phyloP scores from a whole-genome alignment of 2,888 invertebrate species.

The Neoaliturus tenellus region DNA sequence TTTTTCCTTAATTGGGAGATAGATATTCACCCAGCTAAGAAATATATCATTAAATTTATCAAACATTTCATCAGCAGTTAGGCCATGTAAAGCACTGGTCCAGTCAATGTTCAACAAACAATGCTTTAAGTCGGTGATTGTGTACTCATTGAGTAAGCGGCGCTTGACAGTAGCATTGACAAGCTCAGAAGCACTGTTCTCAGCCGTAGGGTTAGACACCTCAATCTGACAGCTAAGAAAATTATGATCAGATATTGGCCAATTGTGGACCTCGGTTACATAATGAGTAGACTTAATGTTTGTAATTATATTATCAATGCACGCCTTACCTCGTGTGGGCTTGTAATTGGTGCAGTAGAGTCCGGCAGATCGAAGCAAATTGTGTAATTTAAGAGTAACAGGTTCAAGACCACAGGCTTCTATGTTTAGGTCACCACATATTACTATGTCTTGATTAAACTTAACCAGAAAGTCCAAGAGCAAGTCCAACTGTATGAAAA shows the following conservation, averaged over 20 bases:
- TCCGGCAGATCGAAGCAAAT: background rate
- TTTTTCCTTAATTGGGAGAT: background rate
- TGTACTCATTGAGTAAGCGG: background rate
- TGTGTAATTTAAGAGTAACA: background rate
- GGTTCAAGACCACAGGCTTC: background rate
- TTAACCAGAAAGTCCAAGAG: background rate
- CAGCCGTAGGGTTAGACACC: background rate
- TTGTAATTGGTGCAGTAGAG: background rate
- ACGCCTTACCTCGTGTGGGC: background rate
- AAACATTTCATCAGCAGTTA: background rate
- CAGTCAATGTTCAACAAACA: background rate
- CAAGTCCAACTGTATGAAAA: background rate
- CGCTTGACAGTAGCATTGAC: background rate
- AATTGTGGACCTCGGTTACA: background rate
- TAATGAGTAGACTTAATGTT: background rate
- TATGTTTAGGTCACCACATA: background rate
- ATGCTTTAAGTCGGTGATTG: background rate
- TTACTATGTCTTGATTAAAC: background rate
- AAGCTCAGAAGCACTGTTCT: background rate
- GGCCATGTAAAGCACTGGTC: background rate
- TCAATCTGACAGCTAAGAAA: background rate
- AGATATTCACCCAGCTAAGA: background rate
- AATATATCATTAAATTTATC: background rate
- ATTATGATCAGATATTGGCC: background rate
- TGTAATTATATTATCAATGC: constrained; percentile 1